phyloP scores from a whole-genome alignment of 2,113 vertebrate genomes.

The Syngnathoides biaculeatus region DNA sequence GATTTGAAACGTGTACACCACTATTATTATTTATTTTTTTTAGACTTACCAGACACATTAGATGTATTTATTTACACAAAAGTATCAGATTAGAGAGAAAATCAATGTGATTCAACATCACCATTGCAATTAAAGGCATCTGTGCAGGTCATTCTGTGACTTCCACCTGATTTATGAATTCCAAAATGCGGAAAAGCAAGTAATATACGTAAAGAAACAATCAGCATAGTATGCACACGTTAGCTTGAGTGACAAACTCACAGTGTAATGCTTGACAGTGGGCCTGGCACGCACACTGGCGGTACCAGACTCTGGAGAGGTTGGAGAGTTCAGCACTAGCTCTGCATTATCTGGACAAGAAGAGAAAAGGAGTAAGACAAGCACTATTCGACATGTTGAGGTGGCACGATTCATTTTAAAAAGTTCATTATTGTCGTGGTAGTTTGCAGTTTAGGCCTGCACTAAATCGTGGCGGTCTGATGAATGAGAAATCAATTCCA shows the following conservation, averaged over 20 bases:
- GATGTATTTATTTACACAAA: background rate
- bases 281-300: slow-evolving; percentile 76
- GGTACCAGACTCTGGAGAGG: slow-evolving; percentile 69
- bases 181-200: background rate
- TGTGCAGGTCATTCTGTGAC: background rate
- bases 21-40: background rate
- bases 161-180: background rate
- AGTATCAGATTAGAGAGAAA: background rate
- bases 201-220: background rate
- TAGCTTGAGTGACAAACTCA: slow-evolving; percentile 47
- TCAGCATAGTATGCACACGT: background rate
- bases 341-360: slow-evolving; percentile 60
- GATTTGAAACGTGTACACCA: background rate
- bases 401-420: background rate
- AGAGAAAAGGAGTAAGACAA: background rate
- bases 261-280: slow-evolving; percentile 71
- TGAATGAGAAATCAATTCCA: background rate
- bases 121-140: background rate
- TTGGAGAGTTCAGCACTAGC: slow-evolving; percentile 45
- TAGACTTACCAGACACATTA: background rate
- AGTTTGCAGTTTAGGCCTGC: background rate
- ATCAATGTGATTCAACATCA: background rate
- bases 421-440: background rate
- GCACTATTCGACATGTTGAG: background rate
- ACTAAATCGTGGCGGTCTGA: background rate